Evolutionary conservation across 2,888 invertebrate genomes (phyloP).

Genomic region (Spicauda simplicius): DNA sequence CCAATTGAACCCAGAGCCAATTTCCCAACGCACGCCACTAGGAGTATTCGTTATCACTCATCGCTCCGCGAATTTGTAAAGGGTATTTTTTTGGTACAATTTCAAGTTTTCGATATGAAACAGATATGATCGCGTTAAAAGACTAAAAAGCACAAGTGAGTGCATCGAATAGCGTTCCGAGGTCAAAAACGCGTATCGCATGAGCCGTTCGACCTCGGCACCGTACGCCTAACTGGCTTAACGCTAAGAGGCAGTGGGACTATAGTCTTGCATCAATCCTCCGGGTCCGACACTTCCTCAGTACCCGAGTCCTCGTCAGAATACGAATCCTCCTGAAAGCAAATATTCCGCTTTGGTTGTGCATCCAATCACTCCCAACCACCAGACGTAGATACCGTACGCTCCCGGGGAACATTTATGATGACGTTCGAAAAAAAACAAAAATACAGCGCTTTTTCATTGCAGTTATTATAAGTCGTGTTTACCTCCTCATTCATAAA

Average conservation of each 20-base stretch:
- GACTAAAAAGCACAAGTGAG: constrained; percentile 43
- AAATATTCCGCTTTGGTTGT: constrained; percentile 74
- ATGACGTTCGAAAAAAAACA: neutral
- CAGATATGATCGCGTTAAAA: constrained; percentile 50
- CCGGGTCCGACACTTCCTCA: constrained; percentile 78
- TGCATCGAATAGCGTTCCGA: constrained; percentile 40
- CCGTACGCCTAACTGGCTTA: constrained; percentile 52
- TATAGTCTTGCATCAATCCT: constrained; percentile 70
- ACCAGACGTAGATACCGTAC: constrained; percentile 71
- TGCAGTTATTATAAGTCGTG: neutral
- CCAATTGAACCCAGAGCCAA: constrained; percentile 32
- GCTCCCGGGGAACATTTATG: constrained; percentile 9
- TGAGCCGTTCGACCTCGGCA: constrained; percentile 44
- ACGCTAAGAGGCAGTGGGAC: constrained; percentile 56
- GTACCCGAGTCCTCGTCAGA: constrained; percentile 80
- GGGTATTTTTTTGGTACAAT: constrained; percentile 56
- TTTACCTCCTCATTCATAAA: constrained; percentile 3
- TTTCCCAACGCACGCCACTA: constrained; percentile 43
- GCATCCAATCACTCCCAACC: constrained; percentile 54
- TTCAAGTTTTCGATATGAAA: constrained; percentile 60
- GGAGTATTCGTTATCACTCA: constrained; percentile 57
- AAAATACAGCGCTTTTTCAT: constrained; percentile 11
- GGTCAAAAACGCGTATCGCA: constrained; percentile 18
- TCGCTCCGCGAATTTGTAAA: constrained; percentile 52
- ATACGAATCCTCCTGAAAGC: constrained; percentile 83